A percentile compares a stretch with the other conserved stretches of the same genome.
These are phyloP conservation scores for Odobenus rosmarus DNA, from an alignment of 2,113 vertebrate genomes.

Conservation along the genomic window DNA sequence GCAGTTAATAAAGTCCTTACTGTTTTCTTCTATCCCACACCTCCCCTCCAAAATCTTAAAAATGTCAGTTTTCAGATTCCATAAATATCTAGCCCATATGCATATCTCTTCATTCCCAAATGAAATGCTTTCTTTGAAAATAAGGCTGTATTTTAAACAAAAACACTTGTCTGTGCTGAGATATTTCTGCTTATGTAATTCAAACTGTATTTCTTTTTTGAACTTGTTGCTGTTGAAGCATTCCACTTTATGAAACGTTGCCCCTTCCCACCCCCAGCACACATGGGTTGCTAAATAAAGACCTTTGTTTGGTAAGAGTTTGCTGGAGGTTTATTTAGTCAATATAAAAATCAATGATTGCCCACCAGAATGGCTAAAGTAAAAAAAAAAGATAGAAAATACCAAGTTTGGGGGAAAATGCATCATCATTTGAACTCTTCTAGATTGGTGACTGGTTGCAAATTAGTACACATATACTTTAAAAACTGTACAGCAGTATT, in stretches of 20 bases:
- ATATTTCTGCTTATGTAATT: constrained; percentile 76
- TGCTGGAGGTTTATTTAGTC: neutral
- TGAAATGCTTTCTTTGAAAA: constrained; percentile 72
- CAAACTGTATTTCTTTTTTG: constrained; percentile 69
- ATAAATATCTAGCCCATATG: constrained; percentile 77
- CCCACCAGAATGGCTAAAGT: neutral
- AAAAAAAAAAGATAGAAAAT: neutral
- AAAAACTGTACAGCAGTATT: neutral
- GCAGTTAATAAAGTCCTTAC: neutral
- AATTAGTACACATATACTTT: neutral
- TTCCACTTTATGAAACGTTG: constrained; percentile 46
- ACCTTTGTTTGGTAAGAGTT: neutral
- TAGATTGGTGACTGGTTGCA: neutral
- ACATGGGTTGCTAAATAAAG: constrained; percentile 43
- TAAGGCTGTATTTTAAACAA: constrained; percentile 79
- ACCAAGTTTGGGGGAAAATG: neutral
- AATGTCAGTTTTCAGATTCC: constrained; percentile 76
- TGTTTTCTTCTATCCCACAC: neutral
- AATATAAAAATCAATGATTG: constrained; percentile 18
- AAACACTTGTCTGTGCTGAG: constrained; percentile 76
- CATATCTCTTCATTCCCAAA: constrained; percentile 73
- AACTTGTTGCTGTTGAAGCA: constrained; percentile 58
- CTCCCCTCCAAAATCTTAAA: constrained; percentile 54
- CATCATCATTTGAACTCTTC: neutral
- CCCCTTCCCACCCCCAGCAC: constrained; percentile 10